Evolutionary conservation across 2,888 invertebrate species (phyloP), one percentile per base, ranked within the genome.

Genomic region (Cosmorhoe ocellata): DNA sequence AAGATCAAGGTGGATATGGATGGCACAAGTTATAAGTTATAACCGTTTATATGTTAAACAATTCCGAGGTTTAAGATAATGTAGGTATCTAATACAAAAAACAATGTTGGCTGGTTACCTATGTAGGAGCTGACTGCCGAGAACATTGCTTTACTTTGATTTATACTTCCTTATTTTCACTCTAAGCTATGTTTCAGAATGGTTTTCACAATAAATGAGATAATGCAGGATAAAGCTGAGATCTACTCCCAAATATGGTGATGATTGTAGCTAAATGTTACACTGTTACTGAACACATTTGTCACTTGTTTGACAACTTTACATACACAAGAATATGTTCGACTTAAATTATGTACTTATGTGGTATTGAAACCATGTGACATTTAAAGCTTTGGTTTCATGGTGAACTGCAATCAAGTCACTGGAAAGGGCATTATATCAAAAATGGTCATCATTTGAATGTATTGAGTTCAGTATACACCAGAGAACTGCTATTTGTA

Each of bases 301-400:
- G 27, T 50, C 43, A 46, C 37, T 33, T n/a, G 30, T 51, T 55
- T 57, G 44, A 49, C 51, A 42, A 56, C 37, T 55, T 55, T 45
- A 59, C 41, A 53, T 52, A 47, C 45, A 59, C 64, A 63, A 64
- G 33, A 22, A 40, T 33, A 40, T 34, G 22, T 40, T 22, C 26
- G 27, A 39, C 27, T 18, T 13, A 28, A 10, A 24, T 26, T n/a
- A n/a, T n/a, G n/a, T n/a, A 27, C 32, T 58, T 59, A 54, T 45
- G 46, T 61, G 58, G 57, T 62, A 47, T 59, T 57, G n/a, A 52
- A 42, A 45, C 22, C 28, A 57, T 34, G 48, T 53, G 39, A 60
- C 64, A 74, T 70, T 71, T 66, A 66, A 65, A 18, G 62, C 63
- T 59, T 64, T 61, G 12, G 58, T 43, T 58, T 73, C 66, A 72